Evolutionary conservation across 1,140 invertebrate genomes (phyloP).

Genomic region (Nasonia vitripennis): DNA sequence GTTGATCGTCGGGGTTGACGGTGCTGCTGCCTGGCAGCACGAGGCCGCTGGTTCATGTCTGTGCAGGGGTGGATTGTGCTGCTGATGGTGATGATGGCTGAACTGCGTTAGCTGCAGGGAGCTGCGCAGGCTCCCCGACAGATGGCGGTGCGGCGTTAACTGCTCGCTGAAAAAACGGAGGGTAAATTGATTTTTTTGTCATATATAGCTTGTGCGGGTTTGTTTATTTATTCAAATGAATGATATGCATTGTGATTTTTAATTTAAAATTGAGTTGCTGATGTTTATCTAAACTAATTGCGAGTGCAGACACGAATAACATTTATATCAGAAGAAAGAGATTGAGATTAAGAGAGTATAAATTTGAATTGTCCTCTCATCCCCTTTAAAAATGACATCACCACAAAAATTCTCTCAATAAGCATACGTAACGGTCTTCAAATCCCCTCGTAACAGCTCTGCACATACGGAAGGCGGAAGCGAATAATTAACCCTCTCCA

Average conservation of each 20-base stretch:
- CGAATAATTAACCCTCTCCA: background rate
- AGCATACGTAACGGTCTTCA: background rate
- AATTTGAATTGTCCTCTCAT: too few species aligned
- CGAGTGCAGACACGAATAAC: too few species aligned
- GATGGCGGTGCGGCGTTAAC: constrained; percentile 63
- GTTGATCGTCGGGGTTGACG: constrained; percentile 57
- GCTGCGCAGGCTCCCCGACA: constrained; percentile 61
- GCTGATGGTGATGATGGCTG: constrained; percentile 56
- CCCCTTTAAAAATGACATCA: too few species aligned
- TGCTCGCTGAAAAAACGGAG: constrained; percentile 61
- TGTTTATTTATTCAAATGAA: too few species aligned
- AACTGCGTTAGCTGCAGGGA: constrained; percentile 59
- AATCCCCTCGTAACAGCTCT: background rate
- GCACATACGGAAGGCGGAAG: background rate
- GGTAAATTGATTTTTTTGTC: background rate
- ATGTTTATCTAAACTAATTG: too few species aligned
- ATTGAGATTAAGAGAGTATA: too few species aligned
- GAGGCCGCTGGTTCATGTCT: constrained; percentile 57
- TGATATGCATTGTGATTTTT: too few species aligned
- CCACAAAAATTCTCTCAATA: too few species aligned
- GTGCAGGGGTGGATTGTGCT: constrained; percentile 53
- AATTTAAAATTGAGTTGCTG: too few species aligned
- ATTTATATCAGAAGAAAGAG: too few species aligned
- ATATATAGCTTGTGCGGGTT: too few species aligned
- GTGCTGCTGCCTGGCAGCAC: constrained; percentile 47